Conservation (phyloP, 2,888 invertebrate genomes). For the Ecdyonurus torrentis region DNA sequence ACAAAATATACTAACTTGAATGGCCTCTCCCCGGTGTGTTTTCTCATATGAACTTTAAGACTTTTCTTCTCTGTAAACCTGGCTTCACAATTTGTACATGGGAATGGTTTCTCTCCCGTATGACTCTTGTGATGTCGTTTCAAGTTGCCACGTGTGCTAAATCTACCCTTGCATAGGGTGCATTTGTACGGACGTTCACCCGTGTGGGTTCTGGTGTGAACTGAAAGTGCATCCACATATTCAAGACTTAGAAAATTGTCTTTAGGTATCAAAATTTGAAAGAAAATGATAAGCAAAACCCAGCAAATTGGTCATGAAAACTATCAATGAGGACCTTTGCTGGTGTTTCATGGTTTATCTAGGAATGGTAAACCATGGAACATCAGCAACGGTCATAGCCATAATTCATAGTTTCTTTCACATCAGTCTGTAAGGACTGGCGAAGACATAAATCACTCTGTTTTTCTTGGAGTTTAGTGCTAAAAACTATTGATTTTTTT, state of each 20-base stretch:
- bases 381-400: no score
- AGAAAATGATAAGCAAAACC: no score
- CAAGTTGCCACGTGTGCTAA: slow-evolving; percentile 19
- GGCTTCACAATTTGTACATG: slow-evolving; percentile 18
- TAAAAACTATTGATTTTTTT: no score
- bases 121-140: slow-evolving; percentile 19
- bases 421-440: no score
- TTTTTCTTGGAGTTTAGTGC: no score
- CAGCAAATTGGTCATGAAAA: no score
- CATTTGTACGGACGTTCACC: slow-evolving; percentile 17
- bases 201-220: slow-evolving; percentile 12
- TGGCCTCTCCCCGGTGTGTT: slow-evolving; percentile 25
- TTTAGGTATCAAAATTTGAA: no score
- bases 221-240: slow-evolving; percentile 4
- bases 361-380: no score
- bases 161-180: slow-evolving; percentile 16
- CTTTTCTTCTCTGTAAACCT: slow-evolving; percentile 21
- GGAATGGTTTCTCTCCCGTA: slow-evolving; percentile 20
- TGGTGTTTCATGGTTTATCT: no score
- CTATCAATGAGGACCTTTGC: no score
- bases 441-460: no score
- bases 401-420: no score
- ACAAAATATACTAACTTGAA: slow-evolving; percentile 20
- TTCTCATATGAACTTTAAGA: slow-evolving; percentile 20
- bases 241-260: background rate